Evolutionary conservation across 2,113 vertebrate species (phyloP).

Genomic region (Symphodus melops): DNA sequence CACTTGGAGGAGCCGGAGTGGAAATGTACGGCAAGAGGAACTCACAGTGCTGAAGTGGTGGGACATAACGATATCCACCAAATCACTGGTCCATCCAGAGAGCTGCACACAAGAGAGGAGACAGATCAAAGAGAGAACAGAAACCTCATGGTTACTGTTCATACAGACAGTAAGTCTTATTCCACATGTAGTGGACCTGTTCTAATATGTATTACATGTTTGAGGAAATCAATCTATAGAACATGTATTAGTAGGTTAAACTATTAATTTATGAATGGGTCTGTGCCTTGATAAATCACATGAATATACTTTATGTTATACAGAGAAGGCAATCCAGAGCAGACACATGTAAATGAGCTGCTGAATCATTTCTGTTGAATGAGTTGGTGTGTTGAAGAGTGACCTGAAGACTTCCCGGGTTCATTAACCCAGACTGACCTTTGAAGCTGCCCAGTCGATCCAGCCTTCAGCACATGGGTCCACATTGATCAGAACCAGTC

Average conservation of each 20-base stretch:
- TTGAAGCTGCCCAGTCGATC: constrained; percentile 98
- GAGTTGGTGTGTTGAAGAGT: background rate
- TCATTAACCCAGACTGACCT: constrained; percentile 79
- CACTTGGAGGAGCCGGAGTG: background rate
- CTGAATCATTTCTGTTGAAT: constrained; percentile 37
- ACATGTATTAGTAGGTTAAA: background rate
- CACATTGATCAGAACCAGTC: constrained; percentile 94
- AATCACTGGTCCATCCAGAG: constrained; percentile 94
- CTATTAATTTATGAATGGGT: constrained; percentile 25
- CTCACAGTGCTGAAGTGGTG: constrained; percentile 98
- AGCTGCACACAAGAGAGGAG: constrained; percentile 81
- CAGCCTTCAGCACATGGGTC: constrained; percentile 97
- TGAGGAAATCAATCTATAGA: background rate
- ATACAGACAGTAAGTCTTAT: background rate
- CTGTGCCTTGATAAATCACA: background rate
- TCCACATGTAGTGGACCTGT: background rate
- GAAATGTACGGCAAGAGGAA: constrained; percentile 31
- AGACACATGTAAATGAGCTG: constrained; percentile 1
- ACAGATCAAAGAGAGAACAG: background rate
- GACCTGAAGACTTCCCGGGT: background rate
- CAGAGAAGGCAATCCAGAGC: background rate
- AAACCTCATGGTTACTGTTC: background rate
- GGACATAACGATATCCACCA: constrained; percentile 94
- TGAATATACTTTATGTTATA: too few species aligned
- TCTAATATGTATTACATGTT: background rate